phyloP scores from a whole-genome alignment of 2,888 invertebrate genomes.

The Oligia fasciuncula region DNA sequence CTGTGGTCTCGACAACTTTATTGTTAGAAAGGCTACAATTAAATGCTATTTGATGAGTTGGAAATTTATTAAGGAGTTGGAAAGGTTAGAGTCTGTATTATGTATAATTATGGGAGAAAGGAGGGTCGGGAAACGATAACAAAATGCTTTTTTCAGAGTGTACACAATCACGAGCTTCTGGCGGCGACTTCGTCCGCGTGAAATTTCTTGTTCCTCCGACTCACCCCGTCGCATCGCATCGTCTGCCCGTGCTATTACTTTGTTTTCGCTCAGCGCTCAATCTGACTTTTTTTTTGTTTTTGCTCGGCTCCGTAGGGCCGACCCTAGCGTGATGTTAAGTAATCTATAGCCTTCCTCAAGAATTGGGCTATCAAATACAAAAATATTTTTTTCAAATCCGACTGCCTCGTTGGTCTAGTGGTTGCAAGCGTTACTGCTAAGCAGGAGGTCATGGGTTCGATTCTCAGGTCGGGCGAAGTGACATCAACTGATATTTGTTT shows the following conservation, averaged over 20 bases:
- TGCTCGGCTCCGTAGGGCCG: too few species aligned
- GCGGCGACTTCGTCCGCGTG: background rate
- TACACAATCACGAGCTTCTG: background rate
- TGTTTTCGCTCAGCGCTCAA: background rate
- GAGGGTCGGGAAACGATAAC: background rate
- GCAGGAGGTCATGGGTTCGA: background rate
- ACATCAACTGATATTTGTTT: background rate
- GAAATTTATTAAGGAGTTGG: background rate
- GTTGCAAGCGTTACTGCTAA: background rate
- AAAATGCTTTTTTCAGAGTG: background rate
- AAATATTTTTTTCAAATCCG: too few species aligned
- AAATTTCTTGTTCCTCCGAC: too few species aligned
- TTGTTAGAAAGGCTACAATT: background rate
- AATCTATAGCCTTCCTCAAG: too few species aligned
- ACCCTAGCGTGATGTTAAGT: too few species aligned
- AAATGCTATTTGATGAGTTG: background rate
- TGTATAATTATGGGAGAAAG: background rate
- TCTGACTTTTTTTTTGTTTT: background rate
- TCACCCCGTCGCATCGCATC: background rate
- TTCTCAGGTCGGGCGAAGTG: background rate
- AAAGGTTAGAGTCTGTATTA: background rate
- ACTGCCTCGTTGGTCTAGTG: background rate
- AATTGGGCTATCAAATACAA: too few species aligned
- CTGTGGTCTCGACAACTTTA: conserved; percentile 23
- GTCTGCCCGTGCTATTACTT: background rate